These are phyloP conservation scores for Orchesella cincta DNA, from an alignment of 1,140 invertebrate species.

Conservation along the genomic window DNA sequence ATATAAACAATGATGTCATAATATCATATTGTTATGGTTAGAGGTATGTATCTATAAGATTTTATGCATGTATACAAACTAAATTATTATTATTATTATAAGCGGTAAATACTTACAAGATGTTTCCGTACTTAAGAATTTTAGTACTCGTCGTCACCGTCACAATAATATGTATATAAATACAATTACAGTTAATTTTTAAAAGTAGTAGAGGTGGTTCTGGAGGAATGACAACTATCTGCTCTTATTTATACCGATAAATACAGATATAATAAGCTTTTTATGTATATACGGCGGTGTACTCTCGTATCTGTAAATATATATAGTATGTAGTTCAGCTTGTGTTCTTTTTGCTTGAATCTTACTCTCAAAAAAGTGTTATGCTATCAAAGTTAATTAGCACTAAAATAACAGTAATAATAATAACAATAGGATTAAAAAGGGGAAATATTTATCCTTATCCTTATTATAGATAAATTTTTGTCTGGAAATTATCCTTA, in stretches of 20 bases:
- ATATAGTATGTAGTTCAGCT: background rate
- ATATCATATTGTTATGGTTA: too few species aligned
- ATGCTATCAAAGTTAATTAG: background rate
- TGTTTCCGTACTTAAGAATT: background rate
- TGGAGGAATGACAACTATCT: conserved; percentile 26
- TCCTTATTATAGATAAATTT: background rate
- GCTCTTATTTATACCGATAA: background rate
- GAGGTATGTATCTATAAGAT: too few species aligned
- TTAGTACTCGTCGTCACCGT: conserved; percentile 25
- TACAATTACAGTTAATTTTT: background rate
- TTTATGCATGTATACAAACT: too few species aligned
- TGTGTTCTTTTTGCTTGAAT: too few species aligned
- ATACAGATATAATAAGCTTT: background rate
- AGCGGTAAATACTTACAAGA: background rate
- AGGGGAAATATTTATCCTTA: conserved; percentile 6
- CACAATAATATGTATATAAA: conserved; percentile 7
- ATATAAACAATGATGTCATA: too few species aligned
- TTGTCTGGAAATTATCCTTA: conserved; percentile 8
- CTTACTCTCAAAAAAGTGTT: too few species aligned
- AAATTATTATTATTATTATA: too few species aligned
- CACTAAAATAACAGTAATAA: background rate
- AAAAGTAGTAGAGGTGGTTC: background rate
- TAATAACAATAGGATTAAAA: conserved; percentile 6
- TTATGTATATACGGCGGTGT: background rate
- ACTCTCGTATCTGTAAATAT: background rate